phyloP scores from a whole-genome alignment of 2,113 vertebrate genomes.

The Chlorodrepanis virens region DNA sequence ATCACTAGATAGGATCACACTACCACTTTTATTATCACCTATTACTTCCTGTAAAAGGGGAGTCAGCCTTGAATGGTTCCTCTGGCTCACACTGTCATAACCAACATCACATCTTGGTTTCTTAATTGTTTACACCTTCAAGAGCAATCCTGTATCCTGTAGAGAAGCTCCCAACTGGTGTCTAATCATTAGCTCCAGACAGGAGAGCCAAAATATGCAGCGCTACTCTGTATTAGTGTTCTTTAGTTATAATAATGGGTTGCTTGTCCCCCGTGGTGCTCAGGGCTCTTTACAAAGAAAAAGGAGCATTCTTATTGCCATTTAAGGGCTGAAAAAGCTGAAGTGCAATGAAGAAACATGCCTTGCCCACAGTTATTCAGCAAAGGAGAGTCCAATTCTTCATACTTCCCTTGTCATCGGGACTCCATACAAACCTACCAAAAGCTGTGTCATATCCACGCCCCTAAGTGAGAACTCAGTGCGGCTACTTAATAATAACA shows the following conservation, averaged over 20 bases:
- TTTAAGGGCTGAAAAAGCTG: neutral
- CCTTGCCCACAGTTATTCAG: neutral
- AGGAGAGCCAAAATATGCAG: neutral
- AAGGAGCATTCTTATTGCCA: neutral
- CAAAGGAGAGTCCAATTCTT: neutral
- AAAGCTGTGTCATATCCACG: neutral
- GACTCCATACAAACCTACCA: neutral
- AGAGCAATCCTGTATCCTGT: neutral
- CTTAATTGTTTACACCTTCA: neutral
- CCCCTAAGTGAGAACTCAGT: neutral
- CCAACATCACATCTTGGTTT: neutral
- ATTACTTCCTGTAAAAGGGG: neutral
- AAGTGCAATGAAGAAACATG: neutral
- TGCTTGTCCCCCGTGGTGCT: neutral
- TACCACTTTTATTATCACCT: neutral
- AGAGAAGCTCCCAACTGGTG: neutral
- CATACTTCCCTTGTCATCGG: neutral
- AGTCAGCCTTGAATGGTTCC: neutral
- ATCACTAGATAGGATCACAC: neutral
- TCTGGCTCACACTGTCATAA: neutral
- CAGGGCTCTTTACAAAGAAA: neutral
- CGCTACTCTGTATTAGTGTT: neutral
- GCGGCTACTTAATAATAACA: neutral
- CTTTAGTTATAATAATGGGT: neutral
- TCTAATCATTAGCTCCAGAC: neutral